phyloP scores from a whole-genome alignment of 2,113 vertebrate species.

The Gorsachius goisagi region DNA sequence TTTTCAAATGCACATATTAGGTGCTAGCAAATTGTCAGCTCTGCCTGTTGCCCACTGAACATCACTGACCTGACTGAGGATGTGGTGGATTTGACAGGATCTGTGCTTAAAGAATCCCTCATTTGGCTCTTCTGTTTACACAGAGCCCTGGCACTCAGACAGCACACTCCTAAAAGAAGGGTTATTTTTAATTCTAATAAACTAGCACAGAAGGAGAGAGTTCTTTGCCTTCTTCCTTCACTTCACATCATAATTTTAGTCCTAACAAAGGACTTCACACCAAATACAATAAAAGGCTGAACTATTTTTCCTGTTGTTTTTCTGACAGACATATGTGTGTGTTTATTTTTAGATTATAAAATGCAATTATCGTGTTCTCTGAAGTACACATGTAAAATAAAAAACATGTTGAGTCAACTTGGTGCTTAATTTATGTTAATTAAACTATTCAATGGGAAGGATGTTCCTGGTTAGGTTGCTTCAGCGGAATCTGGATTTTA shows the following conservation, averaged over 20 bases:
- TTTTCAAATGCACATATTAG: neutral
- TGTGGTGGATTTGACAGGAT: neutral
- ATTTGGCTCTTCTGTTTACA: neutral
- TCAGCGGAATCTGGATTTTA: constrained; percentile 19
- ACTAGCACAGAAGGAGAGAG: neutral
- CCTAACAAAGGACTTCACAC: neutral
- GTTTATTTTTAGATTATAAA: constrained; percentile 66
- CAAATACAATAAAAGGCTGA: neutral
- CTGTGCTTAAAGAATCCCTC: neutral
- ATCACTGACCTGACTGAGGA: neutral
- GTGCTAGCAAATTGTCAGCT: neutral
- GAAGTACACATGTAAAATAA: constrained; percentile 37
- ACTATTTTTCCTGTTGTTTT: constrained; percentile 40
- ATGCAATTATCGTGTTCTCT: constrained; percentile 28
- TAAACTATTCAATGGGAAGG: constrained; percentile 42
- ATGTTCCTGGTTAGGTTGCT: constrained; percentile 48
- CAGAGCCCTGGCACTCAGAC: neutral
- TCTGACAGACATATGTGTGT: constrained; percentile 40
- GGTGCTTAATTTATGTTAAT: constrained; percentile 40
- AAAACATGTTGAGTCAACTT: constrained; percentile 48
- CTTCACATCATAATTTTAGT: neutral
- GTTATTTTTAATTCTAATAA: constrained; percentile 22
- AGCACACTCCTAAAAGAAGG: neutral
- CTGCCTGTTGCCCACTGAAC: neutral
- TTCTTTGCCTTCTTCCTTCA: neutral